Evolutionary conservation across 1,140 invertebrate species (phyloP).

Genomic region (Drosophila bipectinata): DNA sequence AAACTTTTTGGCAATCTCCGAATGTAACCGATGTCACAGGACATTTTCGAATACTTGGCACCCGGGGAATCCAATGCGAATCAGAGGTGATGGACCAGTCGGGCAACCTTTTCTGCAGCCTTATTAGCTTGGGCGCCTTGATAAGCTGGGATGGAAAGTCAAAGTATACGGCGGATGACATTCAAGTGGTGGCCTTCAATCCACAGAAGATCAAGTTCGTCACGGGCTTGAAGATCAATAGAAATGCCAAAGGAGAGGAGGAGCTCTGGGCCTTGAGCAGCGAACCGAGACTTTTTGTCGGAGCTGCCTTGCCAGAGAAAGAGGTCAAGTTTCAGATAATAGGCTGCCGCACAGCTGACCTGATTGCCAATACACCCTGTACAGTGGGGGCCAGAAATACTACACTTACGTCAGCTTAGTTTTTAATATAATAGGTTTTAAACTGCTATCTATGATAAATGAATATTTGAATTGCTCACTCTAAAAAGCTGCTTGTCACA

Average conservation of each 20-base stretch:
- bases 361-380: slow-evolving; percentile 70
- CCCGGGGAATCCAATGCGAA: slow-evolving; percentile 83
- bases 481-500: not conserved
- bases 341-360: slow-evolving; percentile 71
- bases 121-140: slow-evolving; percentile 67
- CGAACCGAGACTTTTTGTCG: slow-evolving; percentile 86
- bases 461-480: slow-evolving; percentile 8
- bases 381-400: slow-evolving; percentile 45
- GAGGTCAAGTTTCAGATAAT: slow-evolving; percentile 89
- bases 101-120: slow-evolving; percentile 85
- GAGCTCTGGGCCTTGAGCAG: slow-evolving; percentile 85
- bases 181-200: slow-evolving; percentile 83
- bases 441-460: not conserved
- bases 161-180: slow-evolving; percentile 65
- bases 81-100: slow-evolving; percentile 86
- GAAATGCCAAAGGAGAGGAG: slow-evolving; percentile 85
- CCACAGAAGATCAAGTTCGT: slow-evolving; percentile 86
- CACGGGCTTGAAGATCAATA: slow-evolving; percentile 88
- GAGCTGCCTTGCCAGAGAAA: slow-evolving; percentile 84
- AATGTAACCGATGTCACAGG: not conserved
- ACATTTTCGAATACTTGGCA: slow-evolving; percentile 59
- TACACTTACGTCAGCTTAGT: not conserved
- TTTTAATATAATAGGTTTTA: slow-evolving; percentile 10
- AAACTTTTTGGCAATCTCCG: slow-evolving; percentile 69
- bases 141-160: slow-evolving; percentile 53